Percentiles rank a stretch among this genome's conserved stretches.
Conservation (phyloP, 2,113 vertebrate species). For the Mormyrus lacerda region DNA sequence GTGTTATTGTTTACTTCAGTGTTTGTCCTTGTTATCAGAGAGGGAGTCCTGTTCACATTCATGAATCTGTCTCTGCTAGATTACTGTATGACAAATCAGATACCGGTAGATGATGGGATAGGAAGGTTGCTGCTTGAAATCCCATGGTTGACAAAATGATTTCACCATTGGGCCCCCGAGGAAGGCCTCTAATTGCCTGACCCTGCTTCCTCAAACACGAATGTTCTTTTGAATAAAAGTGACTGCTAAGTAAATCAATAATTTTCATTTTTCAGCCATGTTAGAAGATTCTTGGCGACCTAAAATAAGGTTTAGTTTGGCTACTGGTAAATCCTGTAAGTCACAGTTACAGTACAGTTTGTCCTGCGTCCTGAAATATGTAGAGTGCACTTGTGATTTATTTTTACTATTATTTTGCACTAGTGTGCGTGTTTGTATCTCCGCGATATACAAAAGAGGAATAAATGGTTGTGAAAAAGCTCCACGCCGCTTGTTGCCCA, state of each 20-base stretch:
- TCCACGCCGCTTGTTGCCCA: slow-evolving; percentile 75
- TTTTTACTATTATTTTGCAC: slow-evolving; percentile 15
- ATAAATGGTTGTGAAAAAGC: slow-evolving; percentile 48
- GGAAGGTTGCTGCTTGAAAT: neutral
- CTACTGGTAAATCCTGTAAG: neutral
- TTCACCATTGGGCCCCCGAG: neutral
- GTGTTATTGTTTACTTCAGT: neutral
- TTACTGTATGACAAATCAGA: neutral
- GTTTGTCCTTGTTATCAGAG: neutral
- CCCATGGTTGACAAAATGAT: neutral
- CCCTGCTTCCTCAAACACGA: neutral
- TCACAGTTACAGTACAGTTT: slow-evolving; percentile 16
- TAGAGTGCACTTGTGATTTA: neutral
- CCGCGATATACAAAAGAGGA: slow-evolving; percentile 13
- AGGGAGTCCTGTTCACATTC: neutral
- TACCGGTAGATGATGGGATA: slow-evolving; percentile 1
- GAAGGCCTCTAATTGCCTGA: neutral
- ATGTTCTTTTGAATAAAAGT: neutral
- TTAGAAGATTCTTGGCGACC: neutral
- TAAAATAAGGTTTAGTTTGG: slow-evolving; percentile 17
- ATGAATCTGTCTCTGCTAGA: slow-evolving; percentile 16
- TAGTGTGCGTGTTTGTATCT: slow-evolving; percentile 23
- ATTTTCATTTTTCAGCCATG: neutral
- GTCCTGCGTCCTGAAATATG: slow-evolving; percentile 11
- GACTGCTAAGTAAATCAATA: neutral